Percentiles rank a stretch among this genome's conserved stretches.
These are phyloP conservation scores for Helicoverpa armigera DNA, from an alignment of 1,140 invertebrate genomes.

Conservation along the genomic window DNA sequence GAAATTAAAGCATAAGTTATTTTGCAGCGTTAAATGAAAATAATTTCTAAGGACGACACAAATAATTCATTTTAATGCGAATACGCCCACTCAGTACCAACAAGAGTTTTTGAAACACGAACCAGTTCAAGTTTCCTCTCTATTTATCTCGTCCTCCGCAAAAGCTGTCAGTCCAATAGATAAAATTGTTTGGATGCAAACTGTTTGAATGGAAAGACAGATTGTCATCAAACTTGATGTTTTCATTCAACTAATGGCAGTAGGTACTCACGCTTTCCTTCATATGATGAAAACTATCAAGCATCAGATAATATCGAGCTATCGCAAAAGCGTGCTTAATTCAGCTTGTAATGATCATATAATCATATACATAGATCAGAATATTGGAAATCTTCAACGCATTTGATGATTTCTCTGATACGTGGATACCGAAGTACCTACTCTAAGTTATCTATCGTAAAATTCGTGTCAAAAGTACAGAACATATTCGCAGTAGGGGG, in stretches of 20 bases:
- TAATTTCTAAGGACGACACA: not conserved
- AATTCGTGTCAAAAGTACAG: too few relatives aligned
- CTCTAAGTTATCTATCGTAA: too few relatives aligned
- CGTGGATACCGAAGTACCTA: too few relatives aligned
- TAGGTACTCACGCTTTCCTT: not conserved
- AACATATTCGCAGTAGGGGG: too few relatives aligned
- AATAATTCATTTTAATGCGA: not conserved
- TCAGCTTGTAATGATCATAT: not conserved
- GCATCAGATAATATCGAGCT: not conserved
- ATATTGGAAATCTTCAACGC: conserved; percentile 28
- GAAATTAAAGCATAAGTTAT: not conserved
- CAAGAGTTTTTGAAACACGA: not conserved
- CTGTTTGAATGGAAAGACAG: not conserved
- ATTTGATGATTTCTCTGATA: conserved; percentile 2
- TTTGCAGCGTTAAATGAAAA: not conserved
- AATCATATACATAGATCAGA: too few relatives aligned
- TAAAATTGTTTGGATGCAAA: conserved; percentile 1
- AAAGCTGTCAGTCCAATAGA: not conserved
- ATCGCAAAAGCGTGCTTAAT: conserved; percentile 22
- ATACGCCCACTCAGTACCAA: not conserved
- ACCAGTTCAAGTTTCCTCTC: conserved; percentile 1
- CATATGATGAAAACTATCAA: not conserved
- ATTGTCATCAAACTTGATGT: not conserved
- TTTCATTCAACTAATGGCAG: conserved; percentile 13
- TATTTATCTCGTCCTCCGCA: conserved; percentile 8